phyloP scores from a whole-genome alignment of 1,140 invertebrate genomes.

The Cotesia typhae region DNA sequence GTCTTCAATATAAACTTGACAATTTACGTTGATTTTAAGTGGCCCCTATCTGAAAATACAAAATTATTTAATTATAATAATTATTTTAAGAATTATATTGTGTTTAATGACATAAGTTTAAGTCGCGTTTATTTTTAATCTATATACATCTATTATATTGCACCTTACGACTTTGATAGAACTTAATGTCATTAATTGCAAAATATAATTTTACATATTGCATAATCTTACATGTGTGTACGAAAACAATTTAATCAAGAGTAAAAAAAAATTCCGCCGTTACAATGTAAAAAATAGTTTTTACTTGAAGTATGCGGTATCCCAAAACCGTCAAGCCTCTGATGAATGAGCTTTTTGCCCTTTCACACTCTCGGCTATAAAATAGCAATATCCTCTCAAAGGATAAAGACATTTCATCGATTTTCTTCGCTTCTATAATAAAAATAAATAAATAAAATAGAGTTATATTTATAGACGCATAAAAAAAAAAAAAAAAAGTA shows the following conservation, averaged over 20 bases:
- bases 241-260: conserved; percentile 41
- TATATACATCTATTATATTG: no score
- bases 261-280: conserved; percentile 20
- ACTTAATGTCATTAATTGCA: no score
- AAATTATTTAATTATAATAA: conserved; percentile 19
- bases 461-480: not conserved
- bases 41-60: conserved; percentile 60
- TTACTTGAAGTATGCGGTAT: conserved; percentile 4
- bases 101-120: no score
- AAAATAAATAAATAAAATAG: conserved; percentile 5
- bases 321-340: conserved; percentile 4
- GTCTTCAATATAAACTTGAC: conserved; percentile 53
- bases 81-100: not conserved
- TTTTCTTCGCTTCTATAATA: conserved; percentile 47
- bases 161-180: no score
- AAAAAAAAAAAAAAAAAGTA: conserved; percentile 7
- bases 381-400: conserved; percentile 20
- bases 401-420: conserved; percentile 36
- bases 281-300: not conserved
- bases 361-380: conserved; percentile 9
- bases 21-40: conserved; percentile 57
- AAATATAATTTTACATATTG: no score
- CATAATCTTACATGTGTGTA: conserved; percentile 43
- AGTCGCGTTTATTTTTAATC: not conserved
- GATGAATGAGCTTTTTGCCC: not conserved